A percentile compares a stretch with the other conserved stretches of the same genome.
These are phyloP conservation scores for Schizotus pectinicornis DNA, from an alignment of 2,888 invertebrate species.

Conservation along the genomic window DNA sequence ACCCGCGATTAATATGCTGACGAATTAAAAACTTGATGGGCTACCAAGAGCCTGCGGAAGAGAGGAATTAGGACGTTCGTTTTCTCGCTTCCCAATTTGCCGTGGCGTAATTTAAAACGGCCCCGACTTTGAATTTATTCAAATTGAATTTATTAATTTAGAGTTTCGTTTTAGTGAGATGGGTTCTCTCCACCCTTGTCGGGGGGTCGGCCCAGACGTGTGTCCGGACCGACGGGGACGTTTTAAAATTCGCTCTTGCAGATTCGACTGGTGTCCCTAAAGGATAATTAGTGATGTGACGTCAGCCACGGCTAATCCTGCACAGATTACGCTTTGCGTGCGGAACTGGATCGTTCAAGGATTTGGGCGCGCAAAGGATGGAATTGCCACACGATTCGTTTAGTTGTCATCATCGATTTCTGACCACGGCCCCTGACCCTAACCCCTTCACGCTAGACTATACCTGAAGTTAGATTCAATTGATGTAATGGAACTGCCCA, in stretches of 20 bases:
- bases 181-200: constrained; percentile 21
- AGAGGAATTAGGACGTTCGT: background rate
- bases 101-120: constrained; percentile 27
- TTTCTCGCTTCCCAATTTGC: constrained; percentile 12
- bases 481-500: too few species aligned
- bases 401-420: too few species aligned
- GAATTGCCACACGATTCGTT: too few species aligned
- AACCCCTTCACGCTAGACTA: background rate
- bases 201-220: too few species aligned
- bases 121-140: constrained; percentile 34
- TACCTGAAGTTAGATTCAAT: too few species aligned
- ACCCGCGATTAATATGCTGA: background rate
- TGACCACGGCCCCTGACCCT: too few species aligned
- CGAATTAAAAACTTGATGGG: too few species aligned
- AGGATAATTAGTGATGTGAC: constrained; percentile 46
- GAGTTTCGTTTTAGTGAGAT: constrained; percentile 25
- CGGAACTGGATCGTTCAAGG: background rate
- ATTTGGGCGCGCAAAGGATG: background rate
- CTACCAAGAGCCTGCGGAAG: background rate
- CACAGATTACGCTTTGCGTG: constrained; percentile 8
- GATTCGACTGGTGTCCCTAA: constrained; percentile 40
- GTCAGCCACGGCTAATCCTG: constrained; percentile 30
- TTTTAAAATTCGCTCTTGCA: constrained; percentile 14
- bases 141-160: constrained; percentile 38
- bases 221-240: background rate